Evolutionary conservation across 2,113 vertebrate species (phyloP), one percentile per base, ranked within the genome.

Genomic region (Esox niger): DNA sequence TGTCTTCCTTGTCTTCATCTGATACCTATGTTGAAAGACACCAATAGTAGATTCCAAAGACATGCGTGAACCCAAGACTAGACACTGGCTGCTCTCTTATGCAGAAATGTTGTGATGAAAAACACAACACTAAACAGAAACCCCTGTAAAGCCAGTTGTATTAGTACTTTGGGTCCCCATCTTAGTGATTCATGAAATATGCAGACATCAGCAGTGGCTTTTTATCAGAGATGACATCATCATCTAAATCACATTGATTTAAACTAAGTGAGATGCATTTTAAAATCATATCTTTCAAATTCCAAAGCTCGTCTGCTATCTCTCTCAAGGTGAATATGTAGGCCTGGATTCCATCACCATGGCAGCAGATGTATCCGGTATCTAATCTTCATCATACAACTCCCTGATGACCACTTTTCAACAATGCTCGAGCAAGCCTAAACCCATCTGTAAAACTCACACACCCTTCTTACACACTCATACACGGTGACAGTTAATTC

Each of bases 331-430:
- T 43, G 15, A 43, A 15, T 15, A 43, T 43, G 38, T 56, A 32
- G 13, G 25, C 21, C 43, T 54, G 15, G 4, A n/a, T 20, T 17
- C 38, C 6, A 54, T 43, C 21, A 13, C 25, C 25, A 61, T 10
- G 20, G 56, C 63, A 55, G 52, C 66, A 74, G 66, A 68, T 74
- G 66, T 61, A 46, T 56, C 73, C 57, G 26, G 11, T 20, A 62
- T 4, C 72, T 31, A 26, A 35, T 65, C 52, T 62, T 20, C 49
- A 33, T 35, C 49, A 15, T 59, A 25, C 25, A 43, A n/a, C n/a
- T 52, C 56, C 38, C 33, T 52, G 54, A 38, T 60, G 23, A 61
- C 31, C 32, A n/a, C n/a, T n/a, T n/a, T 66, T 32, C 25, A 57
- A 72, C 38, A 15, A 8, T 8, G 32, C 32, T 33, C n/a, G n/a